phyloP scores from a whole-genome alignment of 2,888 invertebrate species.

The Melipona bicolor region DNA sequence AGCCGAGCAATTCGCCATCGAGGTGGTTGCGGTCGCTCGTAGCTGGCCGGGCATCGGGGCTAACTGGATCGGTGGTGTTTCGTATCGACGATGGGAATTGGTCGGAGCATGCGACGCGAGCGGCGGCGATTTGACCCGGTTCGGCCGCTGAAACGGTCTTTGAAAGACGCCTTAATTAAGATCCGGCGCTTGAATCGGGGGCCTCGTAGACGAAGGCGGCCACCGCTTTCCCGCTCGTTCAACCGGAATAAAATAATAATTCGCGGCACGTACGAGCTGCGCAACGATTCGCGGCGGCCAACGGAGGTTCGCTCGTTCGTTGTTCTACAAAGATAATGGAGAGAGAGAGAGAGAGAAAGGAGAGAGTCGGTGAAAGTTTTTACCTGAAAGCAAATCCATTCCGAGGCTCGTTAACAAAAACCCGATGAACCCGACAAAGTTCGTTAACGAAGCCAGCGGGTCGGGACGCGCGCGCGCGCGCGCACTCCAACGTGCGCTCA shows the following conservation, averaged over 20 bases:
- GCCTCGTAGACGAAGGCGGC: background rate
- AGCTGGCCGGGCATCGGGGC: background rate
- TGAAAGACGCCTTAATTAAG: conserved; percentile 3
- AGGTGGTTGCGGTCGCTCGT: conserved; percentile 9
- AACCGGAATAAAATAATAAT: conserved; percentile 49
- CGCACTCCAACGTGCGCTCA: no score
- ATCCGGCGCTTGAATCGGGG: background rate
- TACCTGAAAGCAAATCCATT: conserved; percentile 59
- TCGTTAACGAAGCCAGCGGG: conserved; percentile 67
- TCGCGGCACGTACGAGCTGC: conserved; percentile 52
- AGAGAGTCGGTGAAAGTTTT: conserved; percentile 53
- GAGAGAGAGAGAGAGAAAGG: conserved; percentile 25
- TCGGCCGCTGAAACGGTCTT: background rate
- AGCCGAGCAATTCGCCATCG: background rate
- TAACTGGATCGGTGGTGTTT: background rate
- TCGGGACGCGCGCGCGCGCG: background rate
- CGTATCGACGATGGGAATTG: background rate
- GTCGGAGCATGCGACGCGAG: background rate
- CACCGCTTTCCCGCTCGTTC: background rate
- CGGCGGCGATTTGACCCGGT: background rate
- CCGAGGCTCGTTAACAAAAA: conserved; percentile 70
- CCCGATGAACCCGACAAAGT: conserved; percentile 65
- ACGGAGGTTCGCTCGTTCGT: background rate
- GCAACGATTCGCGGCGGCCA: background rate
- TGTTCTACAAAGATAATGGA: conserved; percentile 57